Evolutionary conservation across 1,140 invertebrate species (phyloP).

Genomic region (Cydia strobilella): DNA sequence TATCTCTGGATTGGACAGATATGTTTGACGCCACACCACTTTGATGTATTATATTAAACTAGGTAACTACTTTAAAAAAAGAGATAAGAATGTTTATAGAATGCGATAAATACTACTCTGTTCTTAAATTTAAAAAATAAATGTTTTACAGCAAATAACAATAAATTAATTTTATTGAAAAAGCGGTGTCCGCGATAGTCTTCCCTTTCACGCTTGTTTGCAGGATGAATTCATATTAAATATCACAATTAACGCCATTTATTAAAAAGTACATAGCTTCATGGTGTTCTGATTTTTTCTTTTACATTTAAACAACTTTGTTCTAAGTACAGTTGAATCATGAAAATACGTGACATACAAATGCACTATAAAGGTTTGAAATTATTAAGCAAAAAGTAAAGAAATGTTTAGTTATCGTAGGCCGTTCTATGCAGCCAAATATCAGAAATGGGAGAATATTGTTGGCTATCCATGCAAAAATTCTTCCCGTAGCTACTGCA

Average conservation of each 20-base stretch:
- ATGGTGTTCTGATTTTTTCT: not conserved
- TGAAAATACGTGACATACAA: not conserved
- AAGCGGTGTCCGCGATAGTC: not conserved
- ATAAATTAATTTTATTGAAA: not conserved
- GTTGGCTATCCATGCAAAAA: not conserved
- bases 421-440: not conserved
- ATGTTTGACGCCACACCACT: slow-evolving; percentile 10
- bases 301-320: not conserved
- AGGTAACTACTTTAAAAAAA: not conserved
- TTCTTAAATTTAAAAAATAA: not conserved
- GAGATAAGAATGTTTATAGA: not conserved
- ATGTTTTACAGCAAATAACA: not conserved
- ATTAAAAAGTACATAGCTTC: not conserved
- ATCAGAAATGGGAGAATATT: not conserved
- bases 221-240: not conserved
- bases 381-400: not conserved
- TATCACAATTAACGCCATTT: not conserved
- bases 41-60: not conserved
- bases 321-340: not conserved
- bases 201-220: not conserved
- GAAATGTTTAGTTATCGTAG: not conserved
- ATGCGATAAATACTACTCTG: slow-evolving; percentile 1
- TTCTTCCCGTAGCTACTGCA: not conserved
- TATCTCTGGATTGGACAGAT: not conserved
- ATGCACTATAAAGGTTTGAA: not conserved